phyloP scores from a whole-genome alignment of 1,140 invertebrate genomes.

The Cydia pomonella region DNA sequence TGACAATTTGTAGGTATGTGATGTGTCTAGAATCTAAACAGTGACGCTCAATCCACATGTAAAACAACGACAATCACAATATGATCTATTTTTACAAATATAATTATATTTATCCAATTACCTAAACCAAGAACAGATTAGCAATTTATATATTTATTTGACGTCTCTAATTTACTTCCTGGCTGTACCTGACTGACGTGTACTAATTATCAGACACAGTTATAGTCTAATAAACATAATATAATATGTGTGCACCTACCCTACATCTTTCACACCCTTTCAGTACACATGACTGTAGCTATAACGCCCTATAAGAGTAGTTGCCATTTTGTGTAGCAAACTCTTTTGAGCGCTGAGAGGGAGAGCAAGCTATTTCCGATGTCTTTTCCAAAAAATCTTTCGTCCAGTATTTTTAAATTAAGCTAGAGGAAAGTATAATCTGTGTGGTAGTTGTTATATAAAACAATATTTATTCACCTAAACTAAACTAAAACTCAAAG shows the following conservation, averaged over 20 bases:
- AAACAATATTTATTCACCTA: slow-evolving; percentile 11
- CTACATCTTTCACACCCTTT: background rate
- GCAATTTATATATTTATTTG: background rate
- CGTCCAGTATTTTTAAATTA: slow-evolving; percentile 30
- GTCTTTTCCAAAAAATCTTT: slow-evolving; percentile 19
- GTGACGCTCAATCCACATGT: background rate
- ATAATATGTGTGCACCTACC: background rate
- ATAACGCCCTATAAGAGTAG: background rate
- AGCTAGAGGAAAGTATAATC: slow-evolving; percentile 15
- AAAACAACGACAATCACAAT: slow-evolving; percentile 7
- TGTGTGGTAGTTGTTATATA: slow-evolving; percentile 21
- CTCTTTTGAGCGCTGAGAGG: background rate
- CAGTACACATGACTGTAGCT: background rate
- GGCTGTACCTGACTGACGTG: too few species aligned
- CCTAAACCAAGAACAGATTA: background rate
- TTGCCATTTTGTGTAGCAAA: background rate
- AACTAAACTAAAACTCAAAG: background rate
- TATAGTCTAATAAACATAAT: background rate
- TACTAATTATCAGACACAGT: background rate
- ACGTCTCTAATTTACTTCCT: background rate
- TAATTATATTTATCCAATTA: background rate
- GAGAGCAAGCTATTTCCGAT: background rate
- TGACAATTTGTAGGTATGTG: background rate
- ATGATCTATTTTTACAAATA: background rate
- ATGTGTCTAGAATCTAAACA: background rate